Evolutionary conservation across 1,140 invertebrate genomes (phyloP).

Genomic region (Agraylea sexmaculata): DNA sequence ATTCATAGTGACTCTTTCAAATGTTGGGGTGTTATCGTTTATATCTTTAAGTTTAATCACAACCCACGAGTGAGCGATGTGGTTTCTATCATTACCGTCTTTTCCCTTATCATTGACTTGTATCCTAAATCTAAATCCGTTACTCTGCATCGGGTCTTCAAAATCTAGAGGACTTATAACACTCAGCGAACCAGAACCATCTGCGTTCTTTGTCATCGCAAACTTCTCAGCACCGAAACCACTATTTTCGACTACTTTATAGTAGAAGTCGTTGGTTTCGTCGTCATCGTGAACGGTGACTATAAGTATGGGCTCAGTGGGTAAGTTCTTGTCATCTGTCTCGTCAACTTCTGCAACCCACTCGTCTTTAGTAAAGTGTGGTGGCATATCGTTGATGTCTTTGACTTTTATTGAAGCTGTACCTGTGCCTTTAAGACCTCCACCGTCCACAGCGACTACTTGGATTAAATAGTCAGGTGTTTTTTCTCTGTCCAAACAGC

Average conservation of each 20-base stretch:
- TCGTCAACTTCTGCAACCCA: conserved; percentile 56
- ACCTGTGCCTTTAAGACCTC: conserved; percentile 44
- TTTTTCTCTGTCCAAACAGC: conserved; percentile 51
- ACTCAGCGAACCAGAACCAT: conserved; percentile 54
- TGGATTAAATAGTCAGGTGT: conserved; percentile 57
- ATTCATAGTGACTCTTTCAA: conserved; percentile 47
- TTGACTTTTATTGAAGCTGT: conserved; percentile 49
- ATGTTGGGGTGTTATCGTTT: conserved; percentile 50
- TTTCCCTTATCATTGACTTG: conserved; percentile 45
- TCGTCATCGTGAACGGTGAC: conserved; percentile 54
- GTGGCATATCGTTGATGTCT: conserved; percentile 51
- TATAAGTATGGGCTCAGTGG: conserved; percentile 49
- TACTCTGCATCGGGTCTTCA: conserved; percentile 45
- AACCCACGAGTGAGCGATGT: conserved; percentile 51
- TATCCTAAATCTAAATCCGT: conserved; percentile 47
- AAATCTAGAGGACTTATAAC: conserved; percentile 50
- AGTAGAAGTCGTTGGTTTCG: conserved; percentile 45
- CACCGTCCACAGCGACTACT: conserved; percentile 50
- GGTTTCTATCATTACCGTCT: conserved; percentile 47
- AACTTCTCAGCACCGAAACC: conserved; percentile 54
- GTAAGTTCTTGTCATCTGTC: conserved; percentile 46
- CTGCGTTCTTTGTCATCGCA: conserved; percentile 51
- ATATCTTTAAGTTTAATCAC: conserved; percentile 48
- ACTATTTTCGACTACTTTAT: conserved; percentile 45
- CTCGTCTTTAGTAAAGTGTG: conserved; percentile 51